These are phyloP conservation scores for Agonopterix heracliana DNA, from an alignment of 2,888 invertebrate species.

Conservation along the genomic window DNA sequence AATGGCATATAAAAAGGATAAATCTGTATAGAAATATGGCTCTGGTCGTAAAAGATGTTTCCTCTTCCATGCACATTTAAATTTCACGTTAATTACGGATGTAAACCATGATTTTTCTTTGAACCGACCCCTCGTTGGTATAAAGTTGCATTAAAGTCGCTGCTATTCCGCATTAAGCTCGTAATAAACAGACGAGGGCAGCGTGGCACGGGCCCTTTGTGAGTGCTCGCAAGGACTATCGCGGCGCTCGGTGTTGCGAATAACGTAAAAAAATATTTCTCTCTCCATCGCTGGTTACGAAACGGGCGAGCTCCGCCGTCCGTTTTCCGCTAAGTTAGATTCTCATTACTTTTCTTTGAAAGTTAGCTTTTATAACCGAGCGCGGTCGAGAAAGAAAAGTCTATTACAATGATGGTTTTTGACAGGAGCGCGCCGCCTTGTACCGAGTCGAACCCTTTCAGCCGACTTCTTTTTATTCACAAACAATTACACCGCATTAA, in stretches of 20 bases:
- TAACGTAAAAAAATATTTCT: constrained; percentile 61
- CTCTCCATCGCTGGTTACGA: constrained; percentile 44
- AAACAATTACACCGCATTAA: constrained; percentile 58
- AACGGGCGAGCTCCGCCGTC: constrained; percentile 42
- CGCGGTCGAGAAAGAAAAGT: constrained; percentile 58
- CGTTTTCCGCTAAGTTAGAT: constrained; percentile 70
- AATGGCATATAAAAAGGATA: no score
- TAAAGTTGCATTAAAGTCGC: constrained; percentile 53
- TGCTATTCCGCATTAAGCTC: constrained; percentile 50
- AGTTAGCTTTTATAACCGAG: constrained; percentile 64
- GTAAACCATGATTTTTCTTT: constrained; percentile 45
- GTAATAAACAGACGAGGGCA: constrained; percentile 47
- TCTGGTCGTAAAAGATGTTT: no score
- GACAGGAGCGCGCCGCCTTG: constrained; percentile 36
- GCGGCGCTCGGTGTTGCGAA: constrained; percentile 38
- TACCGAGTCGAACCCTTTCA: constrained; percentile 44
- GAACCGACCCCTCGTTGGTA: constrained; percentile 32
- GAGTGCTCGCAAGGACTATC: constrained; percentile 38
- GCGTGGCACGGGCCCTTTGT: constrained; percentile 44
- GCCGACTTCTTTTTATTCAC: constrained; percentile 47
- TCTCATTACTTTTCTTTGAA: constrained; percentile 71
- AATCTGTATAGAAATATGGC: no score
- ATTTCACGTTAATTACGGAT: constrained; percentile 45
- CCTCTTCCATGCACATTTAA: constrained; percentile 17
- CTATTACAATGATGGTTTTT: constrained; percentile 65